Conservation (phyloP, 2,113 vertebrate species). For the Limanda limanda region DNA sequence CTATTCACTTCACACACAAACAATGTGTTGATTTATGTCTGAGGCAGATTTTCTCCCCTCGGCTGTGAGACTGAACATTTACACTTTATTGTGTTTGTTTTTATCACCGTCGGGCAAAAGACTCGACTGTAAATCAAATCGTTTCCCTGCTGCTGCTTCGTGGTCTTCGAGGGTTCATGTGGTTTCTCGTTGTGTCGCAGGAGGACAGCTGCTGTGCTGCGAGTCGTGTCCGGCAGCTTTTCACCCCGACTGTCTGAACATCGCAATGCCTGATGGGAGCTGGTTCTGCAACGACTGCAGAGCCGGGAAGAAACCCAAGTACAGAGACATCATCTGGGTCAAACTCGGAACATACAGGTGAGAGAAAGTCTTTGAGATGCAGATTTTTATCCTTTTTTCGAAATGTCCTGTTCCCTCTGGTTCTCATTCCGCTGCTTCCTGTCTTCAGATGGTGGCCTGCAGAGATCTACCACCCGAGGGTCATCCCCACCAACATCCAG, state of each 20-base stretch:
- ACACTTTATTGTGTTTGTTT: neutral
- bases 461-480: conserved; percentile 96
- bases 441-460: conserved; percentile 96
- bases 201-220: conserved; percentile 94
- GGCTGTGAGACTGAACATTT: neutral
- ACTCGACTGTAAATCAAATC: too few relatives aligned
- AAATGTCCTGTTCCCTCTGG: neutral
- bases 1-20: neutral
- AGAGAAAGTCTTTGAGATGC: neutral
- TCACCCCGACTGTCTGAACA: conserved; percentile 96
- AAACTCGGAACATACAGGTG: conserved; percentile 98
- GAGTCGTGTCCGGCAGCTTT: conserved; percentile 98
- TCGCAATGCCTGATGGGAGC: conserved; percentile 97
- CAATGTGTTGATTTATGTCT: neutral
- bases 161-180: neutral
- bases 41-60: too few relatives aligned
- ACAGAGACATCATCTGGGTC: conserved; percentile 98
- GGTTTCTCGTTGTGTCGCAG: conserved; percentile 70
- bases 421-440: neutral
- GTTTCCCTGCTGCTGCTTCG: neutral
- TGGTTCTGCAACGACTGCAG: conserved; percentile 99
- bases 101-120: too few relatives aligned
- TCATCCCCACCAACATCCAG: conserved; percentile 98
- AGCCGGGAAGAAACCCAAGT: conserved; percentile 94
- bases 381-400: too few relatives aligned